Base-by-base conservation (phyloP, 1,140 invertebrate genomes). In the Zaprionus vittiger region DNA sequence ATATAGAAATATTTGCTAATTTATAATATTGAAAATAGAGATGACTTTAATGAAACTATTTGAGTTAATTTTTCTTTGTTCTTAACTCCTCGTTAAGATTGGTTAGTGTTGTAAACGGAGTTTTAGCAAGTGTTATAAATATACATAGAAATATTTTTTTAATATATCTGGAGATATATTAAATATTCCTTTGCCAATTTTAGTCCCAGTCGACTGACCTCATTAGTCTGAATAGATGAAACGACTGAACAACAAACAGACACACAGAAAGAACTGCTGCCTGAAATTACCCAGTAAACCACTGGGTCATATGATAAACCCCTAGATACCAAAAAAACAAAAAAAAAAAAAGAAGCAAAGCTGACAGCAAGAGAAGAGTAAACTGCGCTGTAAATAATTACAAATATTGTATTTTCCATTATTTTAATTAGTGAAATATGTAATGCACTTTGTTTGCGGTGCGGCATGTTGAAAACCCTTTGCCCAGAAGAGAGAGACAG, bases 381-480 rank as follows among this genome's bases (percentile, higher is more conserved):
- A 62, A 72, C 67, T 59, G 54, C 52, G 64, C 74, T 82, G 69
- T 49, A 87, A 87, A 83, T 89, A 75, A 87, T 90, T 73, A 77
- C 71, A 68, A 81, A 81, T 79, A 79, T 81, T 80, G 78, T 49
- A 44, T 70, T 73, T 81, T 79, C 81, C 85, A 90, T 90, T 90
- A 90, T 80, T 90, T 90, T 90, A 90, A 90, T 90, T 90, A 90
- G 85, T 90, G 63, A 85, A 85, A 90, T 85, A 80, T 81, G 75
- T 81, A 85, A 90, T 83, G 80, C 84, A 86, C 83, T 86, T 76
- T 71, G 64, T 63, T 56, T 69, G 69, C 57, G 69, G 59, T 63
- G 24, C 52, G 67, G 59, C 14, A 63, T 49, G 41, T 55, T 64
- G 69, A 65, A 76, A 68, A 69, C 75, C 73, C 67, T 86, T 72